Evolutionary conservation across 2,797 vertebrate species (phyloP).

Genomic region (Phaenicophaeus curvirostris): DNA sequence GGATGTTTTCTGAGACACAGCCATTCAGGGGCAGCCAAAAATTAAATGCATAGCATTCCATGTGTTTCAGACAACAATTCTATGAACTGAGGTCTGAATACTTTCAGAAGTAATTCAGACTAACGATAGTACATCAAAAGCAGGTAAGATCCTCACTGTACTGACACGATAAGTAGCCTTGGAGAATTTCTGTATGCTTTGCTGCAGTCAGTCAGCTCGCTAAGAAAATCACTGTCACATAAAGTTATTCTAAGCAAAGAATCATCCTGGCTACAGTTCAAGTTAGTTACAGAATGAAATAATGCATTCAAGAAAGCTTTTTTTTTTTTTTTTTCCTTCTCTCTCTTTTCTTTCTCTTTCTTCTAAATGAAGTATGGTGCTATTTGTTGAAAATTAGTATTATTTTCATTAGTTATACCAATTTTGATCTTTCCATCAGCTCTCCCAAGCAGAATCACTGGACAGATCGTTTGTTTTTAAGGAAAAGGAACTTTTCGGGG

Average conservation of each 20-base stretch:
- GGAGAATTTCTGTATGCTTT: background rate
- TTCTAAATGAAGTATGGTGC: accelerated
- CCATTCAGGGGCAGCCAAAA: background rate
- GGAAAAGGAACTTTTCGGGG: background rate
- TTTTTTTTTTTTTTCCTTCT: background rate
- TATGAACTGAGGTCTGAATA: background rate
- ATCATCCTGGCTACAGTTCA: background rate
- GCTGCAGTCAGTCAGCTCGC: background rate
- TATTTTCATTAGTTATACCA: background rate
- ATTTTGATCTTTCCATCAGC: background rate
- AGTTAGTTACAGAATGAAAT: background rate
- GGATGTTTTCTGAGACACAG: background rate
- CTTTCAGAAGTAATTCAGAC: background rate
- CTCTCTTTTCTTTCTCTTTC: background rate
- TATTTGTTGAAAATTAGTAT: background rate
- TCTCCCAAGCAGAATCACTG: background rate
- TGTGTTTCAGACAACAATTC: background rate
- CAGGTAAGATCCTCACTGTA: background rate
- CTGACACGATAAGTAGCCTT: background rate
- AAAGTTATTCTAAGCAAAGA: background rate
- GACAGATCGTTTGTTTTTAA: background rate
- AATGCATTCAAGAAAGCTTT: background rate
- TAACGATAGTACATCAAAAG: background rate
- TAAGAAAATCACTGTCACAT: background rate
- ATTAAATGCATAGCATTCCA: background rate